Evolutionary conservation across 2,797 vertebrate species (phyloP).

Genomic region (Chanos chanos): DNA sequence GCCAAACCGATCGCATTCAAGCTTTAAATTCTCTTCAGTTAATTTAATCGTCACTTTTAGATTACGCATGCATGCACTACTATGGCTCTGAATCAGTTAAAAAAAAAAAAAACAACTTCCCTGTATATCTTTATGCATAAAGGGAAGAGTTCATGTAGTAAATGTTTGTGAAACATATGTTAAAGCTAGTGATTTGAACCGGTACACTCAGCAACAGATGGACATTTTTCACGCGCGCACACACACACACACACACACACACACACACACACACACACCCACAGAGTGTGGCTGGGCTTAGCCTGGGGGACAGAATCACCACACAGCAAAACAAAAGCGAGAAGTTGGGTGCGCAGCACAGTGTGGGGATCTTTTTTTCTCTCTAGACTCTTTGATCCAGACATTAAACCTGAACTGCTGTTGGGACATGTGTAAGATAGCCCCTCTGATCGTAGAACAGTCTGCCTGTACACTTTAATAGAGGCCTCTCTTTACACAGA

Average conservation of each 20-base stretch:
- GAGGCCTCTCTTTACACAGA: slow-evolving; percentile 66
- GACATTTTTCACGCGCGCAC: slow-evolving; percentile 33
- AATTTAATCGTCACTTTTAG: too few species aligned
- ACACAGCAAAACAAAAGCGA: slow-evolving; percentile 45
- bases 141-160: slow-evolving; percentile 11
- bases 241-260: not conserved
- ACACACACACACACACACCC: not conserved
- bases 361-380: slow-evolving; percentile 67
- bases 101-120: too few species aligned
- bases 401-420: slow-evolving; percentile 71
- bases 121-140: slow-evolving; percentile 9
- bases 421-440: slow-evolving; percentile 71
- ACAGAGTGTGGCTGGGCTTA: slow-evolving; percentile 25
- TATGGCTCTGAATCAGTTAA: too few species aligned
- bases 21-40: too few species aligned
- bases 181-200: slow-evolving; percentile 38
- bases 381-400: slow-evolving; percentile 73
- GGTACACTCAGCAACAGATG: slow-evolving; percentile 40
- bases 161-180: slow-evolving; percentile 39
- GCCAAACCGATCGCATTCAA: too few species aligned
- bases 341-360: slow-evolving; percentile 62
- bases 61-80: too few species aligned
- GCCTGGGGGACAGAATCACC: slow-evolving; percentile 27
- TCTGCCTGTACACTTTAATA: slow-evolving; percentile 74
- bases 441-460: slow-evolving; percentile 65